Evolutionary conservation across 2,888 invertebrate genomes (phyloP).

Genomic region (Toxonevra muliebris): DNA sequence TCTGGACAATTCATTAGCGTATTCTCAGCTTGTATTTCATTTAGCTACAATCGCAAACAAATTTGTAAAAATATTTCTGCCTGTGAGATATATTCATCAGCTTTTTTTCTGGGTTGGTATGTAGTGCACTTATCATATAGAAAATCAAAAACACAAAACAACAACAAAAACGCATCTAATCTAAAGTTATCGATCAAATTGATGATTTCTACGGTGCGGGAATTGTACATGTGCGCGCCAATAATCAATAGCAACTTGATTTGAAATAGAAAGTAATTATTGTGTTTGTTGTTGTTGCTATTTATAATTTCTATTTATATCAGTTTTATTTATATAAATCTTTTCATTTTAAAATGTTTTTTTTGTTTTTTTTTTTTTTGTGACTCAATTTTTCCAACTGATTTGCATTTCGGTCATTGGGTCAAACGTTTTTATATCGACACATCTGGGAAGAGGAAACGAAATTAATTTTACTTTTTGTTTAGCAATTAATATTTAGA

Average conservation of each 20-base stretch:
- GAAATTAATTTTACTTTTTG: too few relatives aligned
- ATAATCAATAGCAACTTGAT: background rate
- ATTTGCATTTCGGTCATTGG: conserved; percentile 10
- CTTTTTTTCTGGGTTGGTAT: too few relatives aligned
- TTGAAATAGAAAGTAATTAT: conserved; percentile 15
- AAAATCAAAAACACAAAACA: too few relatives aligned
- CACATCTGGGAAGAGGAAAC: too few relatives aligned
- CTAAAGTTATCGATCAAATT: too few relatives aligned
- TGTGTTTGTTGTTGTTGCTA: background rate
- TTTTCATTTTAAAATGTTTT: background rate
- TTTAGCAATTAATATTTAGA: too few relatives aligned
- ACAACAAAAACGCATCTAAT: too few relatives aligned
- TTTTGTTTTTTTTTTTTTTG: background rate
- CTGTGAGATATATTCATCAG: background rate
- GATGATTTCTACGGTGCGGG: too few relatives aligned
- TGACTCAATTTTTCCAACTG: background rate
- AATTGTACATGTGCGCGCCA: too few relatives aligned
- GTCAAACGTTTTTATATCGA: background rate
- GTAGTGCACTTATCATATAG: too few relatives aligned
- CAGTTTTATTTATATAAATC: background rate
- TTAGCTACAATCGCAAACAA: background rate
- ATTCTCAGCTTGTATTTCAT: conserved; percentile 17
- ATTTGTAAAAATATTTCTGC: background rate
- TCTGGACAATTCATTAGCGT: conserved; percentile 1
- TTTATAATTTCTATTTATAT: background rate